These are phyloP conservation scores for Campylorhamphus procurvoides DNA, from an alignment of 2,113 vertebrate species.

Conservation along the genomic window DNA sequence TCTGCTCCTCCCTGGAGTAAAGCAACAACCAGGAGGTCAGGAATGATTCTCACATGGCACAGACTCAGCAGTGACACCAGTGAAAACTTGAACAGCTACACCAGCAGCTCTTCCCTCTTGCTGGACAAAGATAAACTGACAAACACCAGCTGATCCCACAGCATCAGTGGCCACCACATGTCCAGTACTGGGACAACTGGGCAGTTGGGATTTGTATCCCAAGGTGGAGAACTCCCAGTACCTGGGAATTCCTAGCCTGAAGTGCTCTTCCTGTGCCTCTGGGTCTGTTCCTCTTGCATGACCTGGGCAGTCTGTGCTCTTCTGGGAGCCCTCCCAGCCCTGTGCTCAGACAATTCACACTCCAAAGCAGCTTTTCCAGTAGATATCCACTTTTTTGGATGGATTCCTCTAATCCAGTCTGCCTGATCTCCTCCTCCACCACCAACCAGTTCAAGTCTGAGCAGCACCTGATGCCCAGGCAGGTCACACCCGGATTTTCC, in stretches of 20 bases:
- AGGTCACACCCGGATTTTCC: background rate
- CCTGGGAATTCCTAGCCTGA: background rate
- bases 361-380: background rate
- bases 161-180: background rate
- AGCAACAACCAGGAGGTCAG: background rate
- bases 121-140: background rate
- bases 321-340: background rate
- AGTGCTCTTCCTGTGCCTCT: background rate
- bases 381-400: background rate
- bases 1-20: background rate
- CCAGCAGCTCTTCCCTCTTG: background rate
- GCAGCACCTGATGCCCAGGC: fast-evolving
- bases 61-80: too few relatives aligned
- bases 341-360: background rate
- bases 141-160: background rate
- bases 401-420: background rate
- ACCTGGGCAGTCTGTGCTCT: background rate
- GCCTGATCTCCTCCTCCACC: background rate
- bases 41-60: fast-evolving
- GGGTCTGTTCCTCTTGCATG: background rate
- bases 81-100: too few relatives aligned
- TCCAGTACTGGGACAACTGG: background rate
- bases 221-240: background rate
- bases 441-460: background rate
- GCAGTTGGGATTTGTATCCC: background rate